Base-by-base conservation (phyloP, 2,888 invertebrate genomes). In the Agelastica alni region DNA sequence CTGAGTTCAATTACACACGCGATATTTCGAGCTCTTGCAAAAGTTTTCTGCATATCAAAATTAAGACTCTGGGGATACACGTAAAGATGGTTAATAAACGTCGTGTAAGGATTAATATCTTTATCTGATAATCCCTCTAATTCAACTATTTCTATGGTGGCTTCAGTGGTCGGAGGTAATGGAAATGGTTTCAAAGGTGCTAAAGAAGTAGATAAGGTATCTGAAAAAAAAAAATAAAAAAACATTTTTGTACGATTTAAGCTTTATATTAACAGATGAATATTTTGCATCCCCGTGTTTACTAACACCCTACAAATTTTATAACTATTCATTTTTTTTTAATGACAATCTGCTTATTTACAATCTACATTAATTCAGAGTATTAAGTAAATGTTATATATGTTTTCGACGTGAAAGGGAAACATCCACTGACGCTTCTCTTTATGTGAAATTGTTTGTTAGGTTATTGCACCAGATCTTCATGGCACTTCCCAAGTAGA, bases 21-120 rank as follows among this genome's bases (percentile, higher is more conserved):
- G 56, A 98, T 93, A 75, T 99, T 98, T 70, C 98, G 83, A 1
- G 98, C 97, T 72, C 96, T 83, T 0, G 91, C 88, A 71, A 96
- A 96, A 66, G 89, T 81, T 74, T 94, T 95, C 77, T 96, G 96
- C 43, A 89, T 88, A 75, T 96, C 96, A 70, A 93, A 96, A 74
- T 87, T 89, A 49, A 97, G 79, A 49, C 82, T 81, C 63, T 89
- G 79, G 0, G 98, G 98, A 72, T 96, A 94, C 10, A 98, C 88
- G 75, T 94, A 98, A 30, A 98, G 80, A 74, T 95, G 91, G 77
- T 98, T 97, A 17, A 88, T 79, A 77, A 88, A 96, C 14, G 85
- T 86, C 2, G 91, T 89, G 71, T 89, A 89, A 0, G 96, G 94
- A 75, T 90, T 85, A 17, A 86, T 81, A 64, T 87, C 85, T 58